Percentiles rank a stretch among this genome's conserved stretches.
These are phyloP conservation scores for Cactoblastis cactorum DNA, from an alignment of 2,888 invertebrate species.

Conservation along the genomic window DNA sequence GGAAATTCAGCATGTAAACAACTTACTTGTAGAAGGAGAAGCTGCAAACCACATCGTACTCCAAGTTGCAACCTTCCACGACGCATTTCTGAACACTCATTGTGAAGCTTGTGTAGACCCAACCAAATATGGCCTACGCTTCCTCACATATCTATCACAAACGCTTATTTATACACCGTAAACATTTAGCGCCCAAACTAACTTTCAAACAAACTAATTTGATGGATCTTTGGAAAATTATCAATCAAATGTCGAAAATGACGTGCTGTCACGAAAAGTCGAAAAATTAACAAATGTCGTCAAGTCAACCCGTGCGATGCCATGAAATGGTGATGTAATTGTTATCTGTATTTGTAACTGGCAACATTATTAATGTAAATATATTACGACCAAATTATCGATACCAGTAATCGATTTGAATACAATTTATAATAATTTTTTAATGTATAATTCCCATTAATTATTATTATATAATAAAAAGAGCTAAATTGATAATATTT, in stretches of 20 bases:
- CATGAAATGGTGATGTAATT: conserved; percentile 77
- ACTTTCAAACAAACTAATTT: conserved; percentile 78
- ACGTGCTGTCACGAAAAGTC: conserved; percentile 79
- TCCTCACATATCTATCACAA: conserved; percentile 63
- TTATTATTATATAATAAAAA: too few species aligned
- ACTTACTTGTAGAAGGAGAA: conserved; percentile 77
- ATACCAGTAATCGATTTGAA: not conserved
- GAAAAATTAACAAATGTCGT: conserved; percentile 59
- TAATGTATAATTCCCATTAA: too few species aligned
- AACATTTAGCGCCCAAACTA: conserved; percentile 74
- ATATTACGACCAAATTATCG: too few species aligned
- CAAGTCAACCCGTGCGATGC: conserved; percentile 61
- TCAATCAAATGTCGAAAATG: conserved; percentile 80
- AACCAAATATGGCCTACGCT: conserved; percentile 58
- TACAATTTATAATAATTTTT: too few species aligned
- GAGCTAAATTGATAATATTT: too few species aligned
- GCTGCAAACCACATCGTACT: conserved; percentile 76
- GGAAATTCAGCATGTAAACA: conserved; percentile 35
- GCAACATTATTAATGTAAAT: conserved; percentile 43
- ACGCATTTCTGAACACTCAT: conserved; percentile 73
- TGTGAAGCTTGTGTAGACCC: conserved; percentile 35
- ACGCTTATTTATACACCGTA: conserved; percentile 52
- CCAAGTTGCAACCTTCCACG: conserved; percentile 72
- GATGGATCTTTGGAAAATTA: conserved; percentile 77
- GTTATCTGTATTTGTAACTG: conserved; percentile 42